phyloP scores from a whole-genome alignment of 92 coral and sea anemone species.

The Muricea muricata region DNA sequence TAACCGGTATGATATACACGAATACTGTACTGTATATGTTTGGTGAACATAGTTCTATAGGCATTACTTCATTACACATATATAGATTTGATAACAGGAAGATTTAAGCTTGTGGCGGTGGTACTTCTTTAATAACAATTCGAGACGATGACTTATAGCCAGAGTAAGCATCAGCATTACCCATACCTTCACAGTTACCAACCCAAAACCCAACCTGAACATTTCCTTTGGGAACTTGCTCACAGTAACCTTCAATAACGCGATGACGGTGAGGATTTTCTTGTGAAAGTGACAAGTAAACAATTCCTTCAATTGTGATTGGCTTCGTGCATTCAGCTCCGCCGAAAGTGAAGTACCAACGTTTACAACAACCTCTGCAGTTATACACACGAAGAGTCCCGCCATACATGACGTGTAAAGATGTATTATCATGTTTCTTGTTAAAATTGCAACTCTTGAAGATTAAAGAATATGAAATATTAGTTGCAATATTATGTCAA shows the following conservation, averaged over 20 bases:
- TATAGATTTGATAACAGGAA: no score
- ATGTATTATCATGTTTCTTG: background rate
- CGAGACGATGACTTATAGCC: slow-evolving; percentile 23
- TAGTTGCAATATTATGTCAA: no score
- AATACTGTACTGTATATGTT: no score
- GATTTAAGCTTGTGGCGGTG: no score
- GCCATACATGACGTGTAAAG: slow-evolving; percentile 10
- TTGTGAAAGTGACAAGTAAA: background rate
- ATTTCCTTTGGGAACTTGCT: slow-evolving; percentile 28
- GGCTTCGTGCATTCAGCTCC: slow-evolving; percentile 42
- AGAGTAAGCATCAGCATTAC: slow-evolving; percentile 27
- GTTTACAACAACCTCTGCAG: slow-evolving; percentile 39
- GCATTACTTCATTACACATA: no score
- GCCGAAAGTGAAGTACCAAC: slow-evolving; percentile 52
- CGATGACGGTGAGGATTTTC: slow-evolving; percentile 46
- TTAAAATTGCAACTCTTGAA: background rate
- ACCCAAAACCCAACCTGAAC: slow-evolving; percentile 49
- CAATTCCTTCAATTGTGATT: slow-evolving; percentile 33
- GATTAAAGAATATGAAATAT: background rate
- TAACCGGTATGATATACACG: no score
- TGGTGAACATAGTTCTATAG: no score
- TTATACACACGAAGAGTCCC: slow-evolving; percentile 5
- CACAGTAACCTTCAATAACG: slow-evolving; percentile 46
- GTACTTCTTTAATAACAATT: background rate
- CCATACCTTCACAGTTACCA: slow-evolving; percentile 41